phyloP scores from a whole-genome alignment of 2,113 vertebrate genomes.

The Montifringilla adamsi region DNA sequence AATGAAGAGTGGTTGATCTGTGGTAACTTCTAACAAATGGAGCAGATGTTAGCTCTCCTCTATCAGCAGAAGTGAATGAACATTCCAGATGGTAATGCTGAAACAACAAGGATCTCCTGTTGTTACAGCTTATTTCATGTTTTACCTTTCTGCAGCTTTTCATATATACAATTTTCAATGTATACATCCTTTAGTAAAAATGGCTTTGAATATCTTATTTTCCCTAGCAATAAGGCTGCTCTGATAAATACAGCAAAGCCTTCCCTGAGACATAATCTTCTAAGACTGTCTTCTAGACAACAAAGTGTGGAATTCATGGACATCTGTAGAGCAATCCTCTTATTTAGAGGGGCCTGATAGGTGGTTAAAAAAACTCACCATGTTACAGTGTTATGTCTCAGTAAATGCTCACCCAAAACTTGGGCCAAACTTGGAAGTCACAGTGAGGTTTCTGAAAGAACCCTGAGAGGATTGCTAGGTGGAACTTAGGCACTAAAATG shows the following conservation, averaged over 20 bases:
- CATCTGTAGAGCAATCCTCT: not conserved
- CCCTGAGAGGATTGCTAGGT: not conserved
- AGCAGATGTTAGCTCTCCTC: not conserved
- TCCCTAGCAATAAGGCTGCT: not conserved
- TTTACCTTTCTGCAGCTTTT: not conserved
- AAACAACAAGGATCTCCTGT: not conserved
- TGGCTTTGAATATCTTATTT: not conserved
- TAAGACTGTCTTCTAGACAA: not conserved
- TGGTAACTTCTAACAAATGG: not conserved
- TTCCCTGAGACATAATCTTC: not conserved
- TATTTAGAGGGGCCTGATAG: not conserved
- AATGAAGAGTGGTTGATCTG: accelerated
- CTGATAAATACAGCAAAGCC: not conserved
- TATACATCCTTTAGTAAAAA: not conserved
- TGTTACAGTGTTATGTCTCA: not conserved
- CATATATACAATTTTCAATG: not conserved
- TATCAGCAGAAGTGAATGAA: not conserved
- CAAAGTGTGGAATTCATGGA: accelerated
- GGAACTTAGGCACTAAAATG: not conserved
- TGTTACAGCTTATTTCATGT: accelerated
- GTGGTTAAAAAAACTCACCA: not conserved
- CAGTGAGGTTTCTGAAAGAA: not conserved
- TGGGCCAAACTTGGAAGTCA: not conserved
- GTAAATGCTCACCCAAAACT: not conserved
- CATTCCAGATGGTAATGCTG: not conserved